phyloP scores from a whole-genome alignment of 2,888 invertebrate species.

The Helobdella robusta region DNA sequence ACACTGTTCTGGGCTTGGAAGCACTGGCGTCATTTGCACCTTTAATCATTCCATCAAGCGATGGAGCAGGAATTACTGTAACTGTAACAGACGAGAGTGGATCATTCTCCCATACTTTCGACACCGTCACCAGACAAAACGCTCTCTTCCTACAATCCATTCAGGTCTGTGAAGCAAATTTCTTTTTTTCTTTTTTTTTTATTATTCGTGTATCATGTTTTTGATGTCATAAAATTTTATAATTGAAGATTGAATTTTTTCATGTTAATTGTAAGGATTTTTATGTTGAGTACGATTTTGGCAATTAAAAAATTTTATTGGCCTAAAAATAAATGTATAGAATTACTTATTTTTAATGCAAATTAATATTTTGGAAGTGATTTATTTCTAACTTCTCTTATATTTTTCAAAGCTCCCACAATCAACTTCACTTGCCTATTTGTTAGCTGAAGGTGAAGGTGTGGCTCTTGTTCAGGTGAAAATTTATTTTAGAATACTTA shows the following conservation, averaged over 20 bases:
- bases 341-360: too few species aligned
- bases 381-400: too few species aligned
- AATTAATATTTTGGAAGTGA: too few species aligned
- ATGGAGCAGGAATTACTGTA: slow-evolving; percentile 7
- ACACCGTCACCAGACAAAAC: slow-evolving; percentile 17
- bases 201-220: too few species aligned
- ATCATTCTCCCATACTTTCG: slow-evolving; percentile 3
- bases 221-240: too few species aligned
- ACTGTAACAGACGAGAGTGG: background rate
- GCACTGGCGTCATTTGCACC: slow-evolving; percentile 19
- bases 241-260: too few species aligned
- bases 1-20: slow-evolving; percentile 23
- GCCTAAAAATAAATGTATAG: too few species aligned
- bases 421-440: slow-evolving; percentile 33
- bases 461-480: slow-evolving; percentile 14
- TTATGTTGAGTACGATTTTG: background rate
- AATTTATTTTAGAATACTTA: background rate
- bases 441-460: slow-evolving; percentile 22
- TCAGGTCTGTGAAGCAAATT: slow-evolving; percentile 9
- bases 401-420: slow-evolving; percentile 47
- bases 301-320: background rate
- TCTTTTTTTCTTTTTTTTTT: too few species aligned
- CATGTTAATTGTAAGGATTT: background rate
- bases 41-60: background rate
- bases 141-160: slow-evolving; percentile 23